Percentiles rank a stretch among this genome's conserved stretches.
Evolutionary conservation across 2,113 vertebrate species (phyloP).

Genomic region (Sialia sialis): DNA sequence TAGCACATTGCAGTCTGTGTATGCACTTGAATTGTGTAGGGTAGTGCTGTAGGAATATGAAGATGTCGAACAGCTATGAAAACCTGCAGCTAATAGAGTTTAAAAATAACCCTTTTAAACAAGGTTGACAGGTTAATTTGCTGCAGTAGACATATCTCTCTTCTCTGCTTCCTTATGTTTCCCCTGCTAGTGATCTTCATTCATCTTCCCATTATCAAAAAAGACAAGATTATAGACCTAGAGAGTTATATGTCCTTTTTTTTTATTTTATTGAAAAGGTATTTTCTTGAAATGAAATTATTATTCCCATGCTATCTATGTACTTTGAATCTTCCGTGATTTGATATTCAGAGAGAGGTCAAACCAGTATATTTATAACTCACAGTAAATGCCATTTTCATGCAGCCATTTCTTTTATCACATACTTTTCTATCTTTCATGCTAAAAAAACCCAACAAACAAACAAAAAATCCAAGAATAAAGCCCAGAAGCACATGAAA

Average conservation of each 20-base stretch:
- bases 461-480: background rate
- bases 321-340: conserved; percentile 52
- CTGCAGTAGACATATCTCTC: conserved; percentile 42
- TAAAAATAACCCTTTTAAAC: conserved; percentile 67
- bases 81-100: conserved; percentile 45
- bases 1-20: background rate
- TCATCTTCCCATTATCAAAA: conserved; percentile 63
- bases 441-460: background rate
- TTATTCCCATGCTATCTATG: conserved; percentile 41
- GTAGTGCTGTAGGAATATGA: background rate
- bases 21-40: background rate
- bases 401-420: background rate
- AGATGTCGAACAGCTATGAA: conserved; percentile 40
- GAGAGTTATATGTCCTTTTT: conserved; percentile 44
- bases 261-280: conserved; percentile 51
- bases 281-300: conserved; percentile 64
- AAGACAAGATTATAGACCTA: conserved; percentile 64
- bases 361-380: conserved; percentile 24
- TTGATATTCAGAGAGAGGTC: conserved; percentile 52
- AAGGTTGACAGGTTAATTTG: conserved; percentile 69
- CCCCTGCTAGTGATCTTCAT: conserved; percentile 65
- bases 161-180: conserved; percentile 58
- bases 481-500: background rate
- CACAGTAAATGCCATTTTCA: background rate
- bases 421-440: background rate